A percentile compares a stretch with the other conserved stretches of the same genome.
phyloP scores from a whole-genome alignment of 2,888 invertebrate genomes.

The Palloptera scutellata region DNA sequence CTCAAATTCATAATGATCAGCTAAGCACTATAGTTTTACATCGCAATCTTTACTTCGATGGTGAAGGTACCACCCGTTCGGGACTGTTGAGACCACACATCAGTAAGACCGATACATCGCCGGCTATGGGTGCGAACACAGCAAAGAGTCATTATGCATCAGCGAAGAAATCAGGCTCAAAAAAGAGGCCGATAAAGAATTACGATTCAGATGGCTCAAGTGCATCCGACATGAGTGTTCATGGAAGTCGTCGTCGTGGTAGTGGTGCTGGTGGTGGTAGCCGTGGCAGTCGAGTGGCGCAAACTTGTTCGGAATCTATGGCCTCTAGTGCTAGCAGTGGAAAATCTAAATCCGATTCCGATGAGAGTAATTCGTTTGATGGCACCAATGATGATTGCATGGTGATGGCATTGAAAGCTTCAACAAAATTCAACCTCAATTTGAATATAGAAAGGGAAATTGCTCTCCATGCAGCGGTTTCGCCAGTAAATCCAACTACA shows the following conservation, averaged over 20 bases:
- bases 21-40: constrained; percentile 29
- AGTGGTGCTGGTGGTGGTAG: no score
- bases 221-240: neutral
- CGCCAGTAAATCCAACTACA: no score
- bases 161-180: neutral
- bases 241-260: no score
- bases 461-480: no score
- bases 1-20: neutral
- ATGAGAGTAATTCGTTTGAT: constrained; percentile 27
- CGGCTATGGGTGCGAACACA: neutral
- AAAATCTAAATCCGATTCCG: constrained; percentile 20
- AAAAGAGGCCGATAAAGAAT: neutral
- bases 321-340: constrained; percentile 8
- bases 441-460: no score
- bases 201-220: constrained; percentile 12
- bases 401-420: no score
- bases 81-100: constrained; percentile 3
- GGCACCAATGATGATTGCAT: constrained; percentile 8
- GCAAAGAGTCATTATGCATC: neutral
- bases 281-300: neutral
- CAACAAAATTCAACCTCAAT: no score
- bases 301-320: neutral
- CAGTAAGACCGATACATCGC: neutral
- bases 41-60: constrained; percentile 31
- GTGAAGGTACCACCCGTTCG: constrained; percentile 24